These are phyloP conservation scores for Sebastes taczanowskii DNA, from an alignment of 2,797 vertebrate genomes.

Conservation along the genomic window DNA sequence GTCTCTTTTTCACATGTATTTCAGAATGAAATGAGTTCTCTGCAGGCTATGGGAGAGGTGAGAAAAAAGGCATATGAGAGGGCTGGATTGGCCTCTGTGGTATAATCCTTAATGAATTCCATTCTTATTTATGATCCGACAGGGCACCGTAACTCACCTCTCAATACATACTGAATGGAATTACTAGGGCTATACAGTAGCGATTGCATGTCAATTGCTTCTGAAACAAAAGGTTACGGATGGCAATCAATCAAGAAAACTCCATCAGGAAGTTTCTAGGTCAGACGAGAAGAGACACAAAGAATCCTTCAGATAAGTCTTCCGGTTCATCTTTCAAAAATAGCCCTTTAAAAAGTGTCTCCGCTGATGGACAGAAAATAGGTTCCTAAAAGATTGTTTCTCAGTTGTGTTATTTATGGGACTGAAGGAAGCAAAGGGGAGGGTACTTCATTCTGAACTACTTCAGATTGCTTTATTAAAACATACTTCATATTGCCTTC, in stretches of 20 bases:
- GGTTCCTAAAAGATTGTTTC: slow-evolving; percentile 29
- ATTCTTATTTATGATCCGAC: slow-evolving; percentile 82
- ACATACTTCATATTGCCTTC: slow-evolving; percentile 74
- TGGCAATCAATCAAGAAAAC: slow-evolving; percentile 70
- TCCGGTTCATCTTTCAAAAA: slow-evolving; percentile 50
- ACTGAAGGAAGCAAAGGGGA: slow-evolving; percentile 37
- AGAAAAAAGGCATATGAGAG: slow-evolving; percentile 62
- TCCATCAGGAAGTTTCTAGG: slow-evolving; percentile 62
- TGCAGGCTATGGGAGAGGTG: slow-evolving; percentile 69
- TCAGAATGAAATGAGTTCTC: slow-evolving; percentile 77
- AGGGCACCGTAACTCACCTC: slow-evolving; percentile 69
- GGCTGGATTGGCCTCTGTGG: slow-evolving; percentile 61
- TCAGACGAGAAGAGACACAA: slow-evolving; percentile 41
- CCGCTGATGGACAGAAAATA: slow-evolving; percentile 46
- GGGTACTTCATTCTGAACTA: slow-evolving; percentile 55
- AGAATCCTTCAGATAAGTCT: slow-evolving; percentile 25
- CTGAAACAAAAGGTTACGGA: slow-evolving; percentile 74
- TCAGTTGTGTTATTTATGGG: slow-evolving; percentile 57
- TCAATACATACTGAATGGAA: slow-evolving; percentile 66
- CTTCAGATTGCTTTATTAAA: slow-evolving; percentile 76
- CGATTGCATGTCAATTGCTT: slow-evolving; percentile 75
- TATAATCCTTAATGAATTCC: slow-evolving; percentile 80
- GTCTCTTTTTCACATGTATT: slow-evolving; percentile 74
- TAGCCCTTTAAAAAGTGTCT: slow-evolving; percentile 38
- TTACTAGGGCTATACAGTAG: slow-evolving; percentile 65